These are phyloP conservation scores for Rhyacichthys aspro DNA, from an alignment of 2,797 vertebrate genomes.

Conservation along the genomic window DNA sequence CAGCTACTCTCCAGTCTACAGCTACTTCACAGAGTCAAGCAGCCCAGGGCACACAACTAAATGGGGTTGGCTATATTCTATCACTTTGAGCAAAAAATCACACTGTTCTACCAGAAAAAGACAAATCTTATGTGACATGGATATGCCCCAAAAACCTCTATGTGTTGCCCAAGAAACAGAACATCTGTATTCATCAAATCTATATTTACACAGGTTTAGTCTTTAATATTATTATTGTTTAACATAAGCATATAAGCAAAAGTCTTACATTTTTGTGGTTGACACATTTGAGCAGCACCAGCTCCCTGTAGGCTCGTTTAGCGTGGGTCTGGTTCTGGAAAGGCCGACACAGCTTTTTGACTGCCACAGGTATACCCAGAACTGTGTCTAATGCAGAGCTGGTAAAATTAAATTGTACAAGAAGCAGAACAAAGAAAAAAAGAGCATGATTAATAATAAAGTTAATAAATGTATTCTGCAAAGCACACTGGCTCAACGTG, in stretches of 20 bases:
- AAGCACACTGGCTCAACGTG: neutral
- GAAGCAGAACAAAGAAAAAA: neutral
- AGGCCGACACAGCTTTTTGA: slow-evolving; percentile 96
- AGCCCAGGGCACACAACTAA: slow-evolving; percentile 17
- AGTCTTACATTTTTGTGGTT: slow-evolving; percentile 97
- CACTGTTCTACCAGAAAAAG: neutral
- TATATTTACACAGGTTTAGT: too few relatives aligned
- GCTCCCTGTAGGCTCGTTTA: slow-evolving; percentile 95
- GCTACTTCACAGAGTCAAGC: slow-evolving; percentile 33
- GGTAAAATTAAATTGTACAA: slow-evolving; percentile 6
- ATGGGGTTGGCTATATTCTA: slow-evolving; percentile 13
- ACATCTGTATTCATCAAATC: too few relatives aligned
- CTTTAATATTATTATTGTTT: too few relatives aligned
- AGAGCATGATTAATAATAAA: slow-evolving; percentile 17
- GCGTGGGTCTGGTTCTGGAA: slow-evolving; percentile 98
- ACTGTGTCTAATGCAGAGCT: slow-evolving; percentile 95
- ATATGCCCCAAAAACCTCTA: too few relatives aligned
- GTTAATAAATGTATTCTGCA: slow-evolving; percentile 1
- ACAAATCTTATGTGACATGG: neutral
- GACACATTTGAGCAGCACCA: slow-evolving; percentile 97
- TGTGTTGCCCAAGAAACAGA: too few relatives aligned
- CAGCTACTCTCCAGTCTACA: slow-evolving; percentile 41
- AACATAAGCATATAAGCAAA: neutral
- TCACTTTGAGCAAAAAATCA: slow-evolving; percentile 23
- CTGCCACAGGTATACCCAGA: slow-evolving; percentile 91